Percentiles rank a stretch among this genome's conserved stretches.
Evolutionary conservation across 2,797 vertebrate species (phyloP).

Genomic region (Pipistrellus nathusii): DNA sequence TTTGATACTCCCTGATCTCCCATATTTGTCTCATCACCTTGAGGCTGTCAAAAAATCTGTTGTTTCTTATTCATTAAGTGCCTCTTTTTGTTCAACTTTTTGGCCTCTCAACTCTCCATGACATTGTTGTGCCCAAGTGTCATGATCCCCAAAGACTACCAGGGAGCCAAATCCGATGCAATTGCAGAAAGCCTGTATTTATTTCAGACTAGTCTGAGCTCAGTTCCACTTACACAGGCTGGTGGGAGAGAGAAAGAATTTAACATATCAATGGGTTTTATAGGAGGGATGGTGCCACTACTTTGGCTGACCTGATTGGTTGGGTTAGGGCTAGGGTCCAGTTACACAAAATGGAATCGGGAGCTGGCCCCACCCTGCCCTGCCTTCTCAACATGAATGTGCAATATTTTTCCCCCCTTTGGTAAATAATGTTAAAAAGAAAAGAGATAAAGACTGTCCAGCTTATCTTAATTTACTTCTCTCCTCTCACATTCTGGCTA

Average conservation of each 20-base stretch:
- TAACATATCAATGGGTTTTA: too few species aligned
- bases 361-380: too few species aligned
- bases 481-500: slow-evolving; percentile 8
- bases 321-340: too few species aligned
- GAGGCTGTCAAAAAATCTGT: slow-evolving; percentile 19
- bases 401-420: background rate
- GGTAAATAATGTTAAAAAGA: slow-evolving; percentile 32
- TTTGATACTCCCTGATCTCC: background rate
- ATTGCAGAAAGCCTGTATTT: too few species aligned
- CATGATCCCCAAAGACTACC: too few species aligned
- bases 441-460: background rate
- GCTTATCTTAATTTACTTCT: background rate
- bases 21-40: slow-evolving; percentile 21
- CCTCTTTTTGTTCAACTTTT: slow-evolving; percentile 11
- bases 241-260: too few species aligned
- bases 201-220: too few species aligned
- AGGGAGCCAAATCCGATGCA: too few species aligned
- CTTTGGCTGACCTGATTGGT: too few species aligned
- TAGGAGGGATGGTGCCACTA: too few species aligned
- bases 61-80: background rate
- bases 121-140: background rate
- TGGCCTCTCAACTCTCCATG: background rate
- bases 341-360: too few species aligned
- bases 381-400: background rate
- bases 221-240: too few species aligned